These are phyloP conservation scores for Gallinago undulata DNA, from an alignment of 2,113 vertebrate genomes.

Conservation along the genomic window DNA sequence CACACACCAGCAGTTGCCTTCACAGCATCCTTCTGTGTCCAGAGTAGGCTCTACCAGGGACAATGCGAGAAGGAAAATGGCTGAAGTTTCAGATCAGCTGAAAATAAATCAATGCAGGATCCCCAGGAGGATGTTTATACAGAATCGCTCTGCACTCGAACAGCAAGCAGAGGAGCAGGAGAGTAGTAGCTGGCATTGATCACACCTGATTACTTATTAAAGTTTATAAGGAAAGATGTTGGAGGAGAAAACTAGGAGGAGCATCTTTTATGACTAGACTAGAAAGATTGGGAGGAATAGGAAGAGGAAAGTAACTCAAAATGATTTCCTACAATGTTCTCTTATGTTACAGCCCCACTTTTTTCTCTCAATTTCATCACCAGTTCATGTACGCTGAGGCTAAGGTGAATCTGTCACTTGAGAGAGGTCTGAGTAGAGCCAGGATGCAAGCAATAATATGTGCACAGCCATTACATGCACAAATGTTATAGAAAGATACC, in stretches of 20 bases:
- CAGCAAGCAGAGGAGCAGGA: neutral
- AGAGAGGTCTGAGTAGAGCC: neutral
- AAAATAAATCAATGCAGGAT: slow-evolving; percentile 43
- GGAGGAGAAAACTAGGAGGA: slow-evolving; percentile 1
- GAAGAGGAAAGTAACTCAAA: neutral
- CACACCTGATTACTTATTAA: slow-evolving; percentile 38
- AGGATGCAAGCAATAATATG: neutral
- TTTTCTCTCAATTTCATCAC: neutral
- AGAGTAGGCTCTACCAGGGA: neutral
- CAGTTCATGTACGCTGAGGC: neutral
- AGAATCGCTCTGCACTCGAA: neutral
- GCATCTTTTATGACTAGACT: neutral
- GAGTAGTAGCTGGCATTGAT: slow-evolving; percentile 30
- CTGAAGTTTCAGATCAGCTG: slow-evolving; percentile 25
- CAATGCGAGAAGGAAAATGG: neutral
- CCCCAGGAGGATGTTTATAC: neutral
- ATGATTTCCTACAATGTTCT: neutral
- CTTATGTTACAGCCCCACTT: neutral
- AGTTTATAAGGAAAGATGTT: neutral
- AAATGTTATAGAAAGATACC: neutral
- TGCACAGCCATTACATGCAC: neutral
- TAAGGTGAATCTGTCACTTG: neutral
- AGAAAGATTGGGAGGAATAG: neutral
- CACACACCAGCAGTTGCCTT: neutral
- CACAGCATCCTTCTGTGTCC: neutral